phyloP scores from a whole-genome alignment of 2,888 invertebrate species.

The Cyaniris semiargus region DNA sequence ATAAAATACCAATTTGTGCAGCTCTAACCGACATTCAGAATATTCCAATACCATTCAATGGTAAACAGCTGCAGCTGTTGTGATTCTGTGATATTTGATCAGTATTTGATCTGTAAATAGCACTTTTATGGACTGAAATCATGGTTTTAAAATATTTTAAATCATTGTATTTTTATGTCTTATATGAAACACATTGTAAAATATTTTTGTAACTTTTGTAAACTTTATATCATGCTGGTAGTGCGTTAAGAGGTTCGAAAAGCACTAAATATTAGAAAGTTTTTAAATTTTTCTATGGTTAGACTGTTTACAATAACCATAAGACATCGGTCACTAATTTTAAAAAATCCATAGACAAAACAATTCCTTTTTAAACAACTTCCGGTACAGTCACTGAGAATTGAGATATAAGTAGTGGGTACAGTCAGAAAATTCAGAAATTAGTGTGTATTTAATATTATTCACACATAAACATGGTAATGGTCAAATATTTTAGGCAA shows the following conservation, averaged over 20 bases:
- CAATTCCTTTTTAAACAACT: conserved; percentile 41
- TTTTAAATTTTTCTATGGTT: too few species aligned
- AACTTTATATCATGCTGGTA: not conserved
- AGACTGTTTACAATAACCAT: too few species aligned
- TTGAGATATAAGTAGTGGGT: too few species aligned
- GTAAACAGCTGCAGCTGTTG: conserved; percentile 10
- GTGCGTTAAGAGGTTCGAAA: not conserved
- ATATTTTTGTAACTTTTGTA: conserved; percentile 20
- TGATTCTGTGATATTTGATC: conserved; percentile 35
- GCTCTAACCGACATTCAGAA: not conserved
- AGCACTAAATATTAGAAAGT: not conserved
- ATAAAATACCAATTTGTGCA: not conserved
- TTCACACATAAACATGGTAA: not conserved
- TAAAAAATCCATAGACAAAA: not conserved
- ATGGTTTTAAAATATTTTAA: conserved; percentile 34
- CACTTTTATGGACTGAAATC: conserved; percentile 34
- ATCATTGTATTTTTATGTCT: conserved; percentile 36
- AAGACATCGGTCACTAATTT: too few species aligned
- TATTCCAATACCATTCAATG: not conserved
- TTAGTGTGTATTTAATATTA: too few species aligned
- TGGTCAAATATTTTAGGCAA: not conserved
- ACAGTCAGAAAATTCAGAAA: not conserved
- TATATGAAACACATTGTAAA: conserved; percentile 47
- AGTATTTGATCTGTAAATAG: conserved; percentile 34
- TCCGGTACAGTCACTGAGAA: conserved; percentile 1